phyloP scores from a whole-genome alignment of 2,113 vertebrate species.

The Melospiza melodia region DNA sequence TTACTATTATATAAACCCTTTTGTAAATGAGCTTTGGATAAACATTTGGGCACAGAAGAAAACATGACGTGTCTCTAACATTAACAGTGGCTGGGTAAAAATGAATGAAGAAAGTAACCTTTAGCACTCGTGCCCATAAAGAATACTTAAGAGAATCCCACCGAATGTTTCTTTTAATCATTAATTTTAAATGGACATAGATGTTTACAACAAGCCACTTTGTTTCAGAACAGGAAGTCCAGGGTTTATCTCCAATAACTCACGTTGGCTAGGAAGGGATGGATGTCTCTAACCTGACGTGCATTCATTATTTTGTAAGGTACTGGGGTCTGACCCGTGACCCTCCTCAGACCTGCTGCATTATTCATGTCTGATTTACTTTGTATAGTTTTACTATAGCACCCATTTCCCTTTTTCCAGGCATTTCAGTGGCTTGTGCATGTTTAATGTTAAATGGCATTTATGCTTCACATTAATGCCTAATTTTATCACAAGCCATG shows the following conservation, averaged over 20 bases:
- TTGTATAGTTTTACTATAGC: slow-evolving; percentile 72
- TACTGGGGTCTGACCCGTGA: slow-evolving; percentile 74
- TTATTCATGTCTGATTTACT: slow-evolving; percentile 79
- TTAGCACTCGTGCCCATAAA: slow-evolving; percentile 51
- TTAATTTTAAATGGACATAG: slow-evolving; percentile 60
- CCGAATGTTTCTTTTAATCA: slow-evolving; percentile 59
- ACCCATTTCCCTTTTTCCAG: slow-evolving; percentile 63
- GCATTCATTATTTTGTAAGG: slow-evolving; percentile 81
- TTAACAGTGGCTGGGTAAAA: slow-evolving; percentile 70
- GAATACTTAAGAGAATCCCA: slow-evolving; percentile 69
- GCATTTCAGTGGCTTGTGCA: slow-evolving; percentile 33
- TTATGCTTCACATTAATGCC: slow-evolving; percentile 58
- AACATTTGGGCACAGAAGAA: slow-evolving; percentile 68
- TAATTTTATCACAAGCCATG: slow-evolving; percentile 51
- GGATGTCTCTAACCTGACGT: slow-evolving; percentile 67
- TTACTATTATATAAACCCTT: slow-evolving; percentile 72
- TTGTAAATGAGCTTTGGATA: slow-evolving; percentile 76
- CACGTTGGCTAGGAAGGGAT: slow-evolving; percentile 67
- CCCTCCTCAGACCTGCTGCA: slow-evolving; percentile 70
- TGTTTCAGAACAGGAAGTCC: slow-evolving; percentile 73
- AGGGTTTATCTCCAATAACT: slow-evolving; percentile 78
- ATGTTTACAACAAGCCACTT: slow-evolving; percentile 55
- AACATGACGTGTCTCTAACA: slow-evolving; percentile 64
- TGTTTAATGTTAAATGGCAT: slow-evolving; percentile 62
- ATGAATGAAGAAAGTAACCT: slow-evolving; percentile 71